Base-by-base conservation (phyloP, 2,888 invertebrate species). In the Schizaphis graminum region DNA sequence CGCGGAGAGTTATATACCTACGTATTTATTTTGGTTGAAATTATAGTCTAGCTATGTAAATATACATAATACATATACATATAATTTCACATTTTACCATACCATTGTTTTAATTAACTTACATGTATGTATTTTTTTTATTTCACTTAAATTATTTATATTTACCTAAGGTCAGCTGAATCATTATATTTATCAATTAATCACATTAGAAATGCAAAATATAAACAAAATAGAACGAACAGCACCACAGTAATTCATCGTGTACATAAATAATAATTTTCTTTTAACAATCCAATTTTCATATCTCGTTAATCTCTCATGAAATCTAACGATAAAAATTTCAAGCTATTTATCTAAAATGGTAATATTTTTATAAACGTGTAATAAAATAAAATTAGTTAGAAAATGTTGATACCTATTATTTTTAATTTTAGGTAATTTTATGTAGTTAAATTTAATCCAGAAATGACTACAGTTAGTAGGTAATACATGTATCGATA, bases 141-240 rank as follows among this genome's bases (percentile, higher is more conserved):
- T 21, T 77, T 77, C 77, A 77, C 35, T 77, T 77, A 0, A 41
- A 35, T 77, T 77, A 77, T 77, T 77, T 77, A 77, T 35, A 47
- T 90, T 8, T 90, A 47, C 67, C 24, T 90, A 47, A 90, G 67
- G 90, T 90, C 90, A 67, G 28, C 3, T 67, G n/a, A 67, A 90
- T 49, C 47, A 77, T 67, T 35, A 24, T 44, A 86, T 35, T 67
- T 49, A 90, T 67, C 49, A 35, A 47, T 67, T 90, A 67, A 90
- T 67, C 77, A 77, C 77, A 21, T 8, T 77, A 7, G 21, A 77
- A 77, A 77, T 35, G 77, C 8, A 77, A 77, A 77, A 21, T 77
- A 35, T 77, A 35, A 77, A 35, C 35, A 77, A 35, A 35, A 77
- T 77, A 35, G 7, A 77, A 77, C 21, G 16, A 35, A 77, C 35